These are phyloP conservation scores for Harpalus rufipes DNA, from an alignment of 2,888 invertebrate genomes.

Conservation along the genomic window DNA sequence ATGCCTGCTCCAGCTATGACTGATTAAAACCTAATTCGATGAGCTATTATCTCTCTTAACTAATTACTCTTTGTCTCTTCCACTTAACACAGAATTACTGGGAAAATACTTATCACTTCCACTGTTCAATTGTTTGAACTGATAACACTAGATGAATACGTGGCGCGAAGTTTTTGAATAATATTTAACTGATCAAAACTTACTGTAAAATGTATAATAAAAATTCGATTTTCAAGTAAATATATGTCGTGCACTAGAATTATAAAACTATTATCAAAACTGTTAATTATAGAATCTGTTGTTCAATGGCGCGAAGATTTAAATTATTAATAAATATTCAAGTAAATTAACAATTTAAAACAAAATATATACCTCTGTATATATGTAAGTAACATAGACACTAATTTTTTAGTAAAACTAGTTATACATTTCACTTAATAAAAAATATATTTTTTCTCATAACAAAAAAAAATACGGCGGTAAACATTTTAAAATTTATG, in stretches of 20 bases:
- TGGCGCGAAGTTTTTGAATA: constrained; percentile 26
- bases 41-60: constrained; percentile 21
- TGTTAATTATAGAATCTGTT: constrained; percentile 3
- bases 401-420: background rate
- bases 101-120: background rate
- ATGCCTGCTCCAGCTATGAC: constrained; percentile 3
- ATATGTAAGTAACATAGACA: background rate
- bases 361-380: background rate
- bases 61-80: background rate
- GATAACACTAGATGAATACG: constrained; percentile 5
- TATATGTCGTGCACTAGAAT: background rate
- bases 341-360: background rate
- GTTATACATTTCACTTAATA: background rate
- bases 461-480: background rate
- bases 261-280: background rate
- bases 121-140: constrained; percentile 3
- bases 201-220: background rate
- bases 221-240: background rate
- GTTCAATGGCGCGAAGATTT: constrained; percentile 19
- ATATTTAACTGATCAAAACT: background rate
- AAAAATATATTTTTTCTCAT: background rate
- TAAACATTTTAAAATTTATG: constrained; percentile 7
- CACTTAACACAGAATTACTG: background rate
- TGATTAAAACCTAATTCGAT: constrained; percentile 22
- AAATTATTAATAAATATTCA: constrained; percentile 4